Evolutionary conservation across 2,797 vertebrate genomes (phyloP).

Genomic region (Oreochromis mossambicus): DNA sequence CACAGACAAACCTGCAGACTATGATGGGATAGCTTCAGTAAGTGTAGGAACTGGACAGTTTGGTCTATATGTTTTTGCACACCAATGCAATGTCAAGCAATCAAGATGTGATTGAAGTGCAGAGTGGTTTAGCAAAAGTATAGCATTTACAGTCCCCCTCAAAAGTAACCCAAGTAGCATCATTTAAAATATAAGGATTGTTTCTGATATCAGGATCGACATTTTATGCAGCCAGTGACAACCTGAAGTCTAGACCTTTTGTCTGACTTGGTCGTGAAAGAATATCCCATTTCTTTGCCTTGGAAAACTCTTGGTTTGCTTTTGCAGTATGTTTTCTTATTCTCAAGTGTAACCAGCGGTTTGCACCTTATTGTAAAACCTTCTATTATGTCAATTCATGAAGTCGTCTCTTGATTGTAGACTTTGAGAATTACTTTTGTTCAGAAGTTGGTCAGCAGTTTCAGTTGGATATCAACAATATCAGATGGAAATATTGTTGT

Average conservation of each 20-base stretch:
- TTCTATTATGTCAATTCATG: neutral
- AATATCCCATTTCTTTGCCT: neutral
- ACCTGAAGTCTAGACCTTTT: neutral
- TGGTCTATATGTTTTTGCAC: neutral
- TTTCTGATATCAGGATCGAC: neutral
- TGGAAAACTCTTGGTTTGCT: neutral
- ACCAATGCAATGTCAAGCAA: neutral
- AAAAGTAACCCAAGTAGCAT: neutral
- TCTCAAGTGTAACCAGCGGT: neutral
- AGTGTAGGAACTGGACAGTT: neutral
- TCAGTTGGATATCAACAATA: neutral
- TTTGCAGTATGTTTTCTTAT: neutral
- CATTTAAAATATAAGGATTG: neutral
- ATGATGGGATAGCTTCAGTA: neutral
- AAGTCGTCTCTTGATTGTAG: neutral
- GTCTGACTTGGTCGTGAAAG: neutral
- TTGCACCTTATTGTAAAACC: neutral
- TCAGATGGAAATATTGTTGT: neutral
- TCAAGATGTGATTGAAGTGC: neutral
- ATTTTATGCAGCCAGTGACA: neutral
- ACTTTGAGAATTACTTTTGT: neutral
- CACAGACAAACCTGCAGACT: neutral
- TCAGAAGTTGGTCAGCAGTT: neutral
- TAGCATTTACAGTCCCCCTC: neutral
- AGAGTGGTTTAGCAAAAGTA: neutral